Conservation (phyloP, 1,140 invertebrate genomes). For the Cryptotermes secundus region DNA sequence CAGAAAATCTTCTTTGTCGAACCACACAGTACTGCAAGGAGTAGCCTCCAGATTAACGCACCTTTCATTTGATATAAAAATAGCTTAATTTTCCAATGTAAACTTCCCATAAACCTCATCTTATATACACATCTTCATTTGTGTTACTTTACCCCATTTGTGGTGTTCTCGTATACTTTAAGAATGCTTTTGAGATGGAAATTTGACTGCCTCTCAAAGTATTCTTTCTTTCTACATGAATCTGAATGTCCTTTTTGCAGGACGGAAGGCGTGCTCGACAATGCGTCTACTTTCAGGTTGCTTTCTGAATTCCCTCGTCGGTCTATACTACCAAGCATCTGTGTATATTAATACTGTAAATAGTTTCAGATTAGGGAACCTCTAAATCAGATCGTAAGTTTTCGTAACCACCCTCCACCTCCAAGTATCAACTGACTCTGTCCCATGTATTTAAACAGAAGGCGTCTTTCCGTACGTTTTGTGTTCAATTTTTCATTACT, state of each 20-base stretch:
- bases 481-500: constrained; percentile 24
- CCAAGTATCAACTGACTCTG: constrained; percentile 54
- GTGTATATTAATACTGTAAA: neutral
- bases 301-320: constrained; percentile 12
- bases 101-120: constrained; percentile 25
- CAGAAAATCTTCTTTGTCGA: too few species aligned
- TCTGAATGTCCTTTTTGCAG: constrained; percentile 28
- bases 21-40: too few species aligned
- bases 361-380: constrained; percentile 22
- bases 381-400: constrained; percentile 10
- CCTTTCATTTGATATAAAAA: neutral
- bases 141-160: neutral
- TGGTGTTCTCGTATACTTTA: neutral
- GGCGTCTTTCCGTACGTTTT: constrained; percentile 28
- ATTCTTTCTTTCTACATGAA: constrained; percentile 14
- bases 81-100: constrained; percentile 21
- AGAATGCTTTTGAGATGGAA: constrained; percentile 22
- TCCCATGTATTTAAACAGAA: constrained; percentile 29
- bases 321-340: neutral
- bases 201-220: constrained; percentile 21
- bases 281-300: constrained; percentile 9
- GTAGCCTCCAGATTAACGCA: neutral
- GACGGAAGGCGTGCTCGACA: constrained; percentile 9
- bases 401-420: constrained; percentile 45
- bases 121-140: neutral